Conservation (phyloP, 1,140 invertebrate genomes). For the Hylaeus volcanicus region DNA sequence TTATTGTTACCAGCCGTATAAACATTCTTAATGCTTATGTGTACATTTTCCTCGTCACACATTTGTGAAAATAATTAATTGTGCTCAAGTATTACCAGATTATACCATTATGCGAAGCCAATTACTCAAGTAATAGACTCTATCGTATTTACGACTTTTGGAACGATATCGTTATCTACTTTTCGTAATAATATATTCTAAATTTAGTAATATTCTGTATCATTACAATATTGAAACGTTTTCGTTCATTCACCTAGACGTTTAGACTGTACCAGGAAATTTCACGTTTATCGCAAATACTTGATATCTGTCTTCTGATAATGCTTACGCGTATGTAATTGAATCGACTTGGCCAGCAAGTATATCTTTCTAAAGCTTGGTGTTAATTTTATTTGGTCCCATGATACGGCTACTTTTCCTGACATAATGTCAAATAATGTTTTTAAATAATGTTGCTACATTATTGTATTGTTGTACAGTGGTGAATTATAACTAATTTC, state of each 20-base stretch:
- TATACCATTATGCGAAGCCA: not conserved
- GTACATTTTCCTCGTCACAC: not conserved
- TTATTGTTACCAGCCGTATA: not conserved
- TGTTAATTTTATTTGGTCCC: not conserved
- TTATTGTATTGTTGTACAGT: not conserved
- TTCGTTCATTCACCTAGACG: not conserved
- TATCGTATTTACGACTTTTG: not conserved
- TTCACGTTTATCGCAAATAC: not conserved
- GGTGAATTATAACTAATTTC: not conserved
- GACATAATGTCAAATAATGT: not conserved
- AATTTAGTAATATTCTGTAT: no score
- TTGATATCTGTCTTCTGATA: not conserved
- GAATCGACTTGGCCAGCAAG: not conserved
- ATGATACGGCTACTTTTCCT: not conserved
- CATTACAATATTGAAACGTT: not conserved
- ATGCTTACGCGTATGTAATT: not conserved
- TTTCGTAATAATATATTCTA: not conserved
- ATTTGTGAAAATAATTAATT: not conserved
- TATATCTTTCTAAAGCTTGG: not conserved
- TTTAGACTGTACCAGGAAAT: constrained; percentile 2
- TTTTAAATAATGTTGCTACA: not conserved
- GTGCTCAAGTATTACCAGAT: not conserved
- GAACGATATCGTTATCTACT: not conserved
- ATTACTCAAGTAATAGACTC: not conserved
- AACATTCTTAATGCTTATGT: not conserved